Evolutionary conservation across 2,113 vertebrate species (phyloP), one percentile per base, ranked within the genome.

Genomic region (Corythornis vintsioides): DNA sequence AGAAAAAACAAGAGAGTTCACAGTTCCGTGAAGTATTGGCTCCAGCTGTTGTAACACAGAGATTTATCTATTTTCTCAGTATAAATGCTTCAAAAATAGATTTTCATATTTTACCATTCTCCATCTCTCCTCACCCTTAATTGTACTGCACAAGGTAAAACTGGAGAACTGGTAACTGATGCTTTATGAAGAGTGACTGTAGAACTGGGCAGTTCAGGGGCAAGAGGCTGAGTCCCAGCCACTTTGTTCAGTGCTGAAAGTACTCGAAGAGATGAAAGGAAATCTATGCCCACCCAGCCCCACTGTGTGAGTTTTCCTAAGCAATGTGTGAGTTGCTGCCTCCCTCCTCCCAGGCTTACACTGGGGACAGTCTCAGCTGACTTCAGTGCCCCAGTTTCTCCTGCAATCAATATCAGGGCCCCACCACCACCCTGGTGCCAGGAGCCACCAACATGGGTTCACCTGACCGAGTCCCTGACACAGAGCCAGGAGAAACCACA

Each of bases 361-460:
- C 24, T 11, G 14, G 1, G 15, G 50, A 25, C 12, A 25, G 24
- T 28, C 66, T 61, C 56, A 15, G 26, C 50, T 63, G 63, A 28
- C 7, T n/a, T 56, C 56, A 64, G 50, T 7, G 10, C 18, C 16
- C n/a, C 28, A 48, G 38, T 45, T 55, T 40, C 25, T 43, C 43
- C 48, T 57, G 15, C 1, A 0, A 8, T 24, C 21, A 19, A 8
- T 3, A 1, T 21, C 17, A 50, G 40, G 19, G 25, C 5, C 26
- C 6, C n/a, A 2, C 26, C 7, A 14, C 63, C 12, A 0, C 15
- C 15, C 35, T 9, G 4, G 21, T 28, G 20, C 5, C 40, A 48
- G 45, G 8, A 63, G 29, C 4, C 1, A 56, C 40, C 56, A 29
- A 4, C 13, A 20, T 24, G 40, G 24, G 26, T 55, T 77, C 73